phyloP scores from a whole-genome alignment of 1,140 invertebrate genomes.

The Adoxophyes honmai region DNA sequence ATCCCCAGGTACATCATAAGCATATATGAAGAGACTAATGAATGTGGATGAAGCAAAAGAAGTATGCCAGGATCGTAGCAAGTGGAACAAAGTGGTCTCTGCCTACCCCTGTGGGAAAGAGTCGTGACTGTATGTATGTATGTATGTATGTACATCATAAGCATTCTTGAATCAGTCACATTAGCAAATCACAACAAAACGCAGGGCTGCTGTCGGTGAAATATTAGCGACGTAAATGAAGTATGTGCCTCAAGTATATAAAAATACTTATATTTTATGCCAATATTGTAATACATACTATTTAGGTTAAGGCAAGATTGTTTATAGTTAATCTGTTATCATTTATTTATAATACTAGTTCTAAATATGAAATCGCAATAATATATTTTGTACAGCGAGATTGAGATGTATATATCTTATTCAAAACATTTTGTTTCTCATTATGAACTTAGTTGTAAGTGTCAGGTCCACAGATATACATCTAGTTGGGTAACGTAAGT shows the following conservation, averaged over 20 bases:
- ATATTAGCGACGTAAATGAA: background rate
- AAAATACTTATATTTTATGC: constrained; percentile 11
- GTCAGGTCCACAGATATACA: no score
- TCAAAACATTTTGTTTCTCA: background rate
- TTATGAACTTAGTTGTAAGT: background rate
- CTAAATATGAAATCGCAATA: background rate
- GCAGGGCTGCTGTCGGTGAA: background rate
- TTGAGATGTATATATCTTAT: background rate
- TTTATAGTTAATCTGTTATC: constrained; percentile 7
- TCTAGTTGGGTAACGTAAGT: no score
- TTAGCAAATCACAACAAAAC: background rate
- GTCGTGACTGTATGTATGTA: no score
- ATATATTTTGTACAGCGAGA: constrained; percentile 15
- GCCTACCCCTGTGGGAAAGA: no score
- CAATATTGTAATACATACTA: constrained; percentile 15
- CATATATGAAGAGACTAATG: no score
- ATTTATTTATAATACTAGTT: constrained; percentile 14
- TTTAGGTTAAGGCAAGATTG: constrained; percentile 4
- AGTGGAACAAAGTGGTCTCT: no score
- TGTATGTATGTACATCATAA: no score
- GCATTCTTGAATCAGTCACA: no score
- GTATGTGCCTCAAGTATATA: constrained; percentile 12
- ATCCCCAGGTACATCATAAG: no score
- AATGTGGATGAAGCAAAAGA: no score
- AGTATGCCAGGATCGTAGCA: no score